Percentiles rank a stretch among this genome's conserved stretches.
Evolutionary conservation across 2,797 vertebrate genomes (phyloP).

Genomic region (Dendrocincla fuliginosa): DNA sequence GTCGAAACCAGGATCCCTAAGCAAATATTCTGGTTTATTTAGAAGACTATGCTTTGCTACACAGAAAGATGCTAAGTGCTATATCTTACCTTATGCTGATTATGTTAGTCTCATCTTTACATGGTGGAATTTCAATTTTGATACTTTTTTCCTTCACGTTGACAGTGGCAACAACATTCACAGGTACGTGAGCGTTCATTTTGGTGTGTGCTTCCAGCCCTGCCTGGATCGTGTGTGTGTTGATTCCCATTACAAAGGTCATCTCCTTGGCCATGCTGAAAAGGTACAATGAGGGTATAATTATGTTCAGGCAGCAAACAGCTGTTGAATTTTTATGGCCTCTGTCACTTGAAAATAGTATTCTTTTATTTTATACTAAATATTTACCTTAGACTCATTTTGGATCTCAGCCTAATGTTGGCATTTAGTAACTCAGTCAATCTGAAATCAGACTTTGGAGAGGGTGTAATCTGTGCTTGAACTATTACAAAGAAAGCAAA

Average conservation of each 20-base stretch:
- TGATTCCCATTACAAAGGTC: slow-evolving; percentile 81
- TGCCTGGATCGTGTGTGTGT: slow-evolving; percentile 79
- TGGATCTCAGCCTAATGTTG: slow-evolving; percentile 75
- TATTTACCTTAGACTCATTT: slow-evolving; percentile 79
- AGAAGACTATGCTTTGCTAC: background rate
- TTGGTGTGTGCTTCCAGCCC: slow-evolving; percentile 71
- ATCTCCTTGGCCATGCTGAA: slow-evolving; percentile 77
- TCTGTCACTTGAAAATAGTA: background rate
- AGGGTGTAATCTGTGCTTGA: slow-evolving; percentile 72
- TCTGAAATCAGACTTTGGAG: slow-evolving; percentile 74
- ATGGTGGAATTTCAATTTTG: slow-evolving; percentile 79
- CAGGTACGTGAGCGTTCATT: slow-evolving; percentile 65
- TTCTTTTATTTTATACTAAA: background rate
- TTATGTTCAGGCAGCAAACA: background rate
- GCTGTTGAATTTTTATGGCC: background rate
- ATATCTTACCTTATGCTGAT: slow-evolving; percentile 70
- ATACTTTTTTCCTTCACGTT: slow-evolving; percentile 77
- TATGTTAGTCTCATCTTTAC: slow-evolving; percentile 74
- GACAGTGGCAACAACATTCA: slow-evolving; percentile 68
- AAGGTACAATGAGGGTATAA: background rate
- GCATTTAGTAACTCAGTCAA: slow-evolving; percentile 72
- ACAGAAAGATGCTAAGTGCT: background rate
- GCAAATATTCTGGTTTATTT: background rate
- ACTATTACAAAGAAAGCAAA: slow-evolving; percentile 58
- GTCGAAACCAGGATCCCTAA: background rate